A percentile compares a stretch with the other conserved stretches of the same genome.
These are phyloP conservation scores for Loriculus beryllinus DNA, from an alignment of 2,797 vertebrate species.

Conservation along the genomic window DNA sequence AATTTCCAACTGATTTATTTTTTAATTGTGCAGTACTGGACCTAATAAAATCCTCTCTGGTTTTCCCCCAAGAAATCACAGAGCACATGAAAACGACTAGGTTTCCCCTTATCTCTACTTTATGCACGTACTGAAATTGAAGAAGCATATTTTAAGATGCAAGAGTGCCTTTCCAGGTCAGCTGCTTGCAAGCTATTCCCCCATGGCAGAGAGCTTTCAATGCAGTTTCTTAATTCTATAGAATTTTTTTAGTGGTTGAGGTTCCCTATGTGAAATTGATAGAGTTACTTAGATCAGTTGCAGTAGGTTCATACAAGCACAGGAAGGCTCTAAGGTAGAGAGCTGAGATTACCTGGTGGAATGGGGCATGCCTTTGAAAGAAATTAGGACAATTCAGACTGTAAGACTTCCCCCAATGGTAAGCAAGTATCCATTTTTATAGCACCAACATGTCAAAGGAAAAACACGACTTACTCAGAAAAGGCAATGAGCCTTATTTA, in stretches of 20 bases:
- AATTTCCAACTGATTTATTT: slow-evolving; percentile 7
- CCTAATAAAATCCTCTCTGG: background rate
- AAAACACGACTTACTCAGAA: background rate
- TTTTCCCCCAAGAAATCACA: background rate
- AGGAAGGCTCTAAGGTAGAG: background rate
- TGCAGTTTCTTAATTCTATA: background rate
- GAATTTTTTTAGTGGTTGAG: background rate
- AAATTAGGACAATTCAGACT: background rate
- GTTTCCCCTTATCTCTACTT: background rate
- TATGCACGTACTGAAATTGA: background rate
- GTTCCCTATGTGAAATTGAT: background rate
- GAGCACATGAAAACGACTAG: background rate
- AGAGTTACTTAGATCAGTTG: background rate
- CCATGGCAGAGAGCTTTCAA: background rate
- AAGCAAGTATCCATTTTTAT: background rate
- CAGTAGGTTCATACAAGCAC: background rate
- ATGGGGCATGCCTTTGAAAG: background rate
- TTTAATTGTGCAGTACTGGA: background rate
- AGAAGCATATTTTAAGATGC: background rate
- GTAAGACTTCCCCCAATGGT: background rate
- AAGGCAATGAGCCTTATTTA: background rate
- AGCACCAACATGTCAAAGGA: background rate
- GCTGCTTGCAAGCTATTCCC: background rate
- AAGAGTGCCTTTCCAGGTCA: background rate
- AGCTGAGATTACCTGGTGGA: background rate